Evolutionary conservation across 2,888 invertebrate genomes (phyloP), one percentile per base, ranked within the genome.

Genomic region (Folsomia manolachei): DNA sequence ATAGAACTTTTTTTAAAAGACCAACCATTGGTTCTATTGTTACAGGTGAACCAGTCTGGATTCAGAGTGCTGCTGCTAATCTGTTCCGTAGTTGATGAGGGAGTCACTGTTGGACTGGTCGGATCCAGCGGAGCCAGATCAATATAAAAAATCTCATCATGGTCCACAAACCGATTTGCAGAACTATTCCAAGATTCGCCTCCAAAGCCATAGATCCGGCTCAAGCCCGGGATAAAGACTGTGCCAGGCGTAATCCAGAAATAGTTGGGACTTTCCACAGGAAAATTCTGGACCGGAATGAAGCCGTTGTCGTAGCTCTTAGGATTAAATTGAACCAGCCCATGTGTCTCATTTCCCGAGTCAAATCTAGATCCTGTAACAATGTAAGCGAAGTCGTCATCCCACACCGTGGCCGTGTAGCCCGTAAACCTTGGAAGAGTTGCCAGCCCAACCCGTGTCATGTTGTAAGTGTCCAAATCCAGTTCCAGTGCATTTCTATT

Each of bases 81-180:
- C n/a, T n/a, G n/a, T n/a, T n/a, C n/a, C n/a, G n/a, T n/a, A n/a
- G n/a, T n/a, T n/a, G n/a, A n/a, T n/a, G n/a, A n/a, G n/a, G n/a
- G n/a, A n/a, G n/a, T n/a, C n/a, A n/a, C n/a, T n/a, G n/a, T n/a
- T n/a, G n/a, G n/a, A n/a, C n/a, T n/a, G n/a, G n/a, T n/a, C n/a
- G n/a, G n/a, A n/a, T n/a, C n/a, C n/a, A n/a, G n/a, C n/a, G n/a
- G n/a, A n/a, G n/a, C n/a, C n/a, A 60, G 60, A n/a, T 60, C 60
- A 60, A 60, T n/a, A 21, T 11, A 60, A n/a, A 19, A 60, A 60
- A 60, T n/a, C n/a, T 60, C 60, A 60, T 60, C 60, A n/a, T 19
- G 60, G 4, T 9, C 23, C 4, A 60, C 60, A 21, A n/a, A 11
- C 4, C n/a, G 9, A n/a, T n/a, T n/a, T 11, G 9, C n/a, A 11